Base-by-base conservation (phyloP, 1,140 invertebrate species). In the Zaprionus nigranus region DNA sequence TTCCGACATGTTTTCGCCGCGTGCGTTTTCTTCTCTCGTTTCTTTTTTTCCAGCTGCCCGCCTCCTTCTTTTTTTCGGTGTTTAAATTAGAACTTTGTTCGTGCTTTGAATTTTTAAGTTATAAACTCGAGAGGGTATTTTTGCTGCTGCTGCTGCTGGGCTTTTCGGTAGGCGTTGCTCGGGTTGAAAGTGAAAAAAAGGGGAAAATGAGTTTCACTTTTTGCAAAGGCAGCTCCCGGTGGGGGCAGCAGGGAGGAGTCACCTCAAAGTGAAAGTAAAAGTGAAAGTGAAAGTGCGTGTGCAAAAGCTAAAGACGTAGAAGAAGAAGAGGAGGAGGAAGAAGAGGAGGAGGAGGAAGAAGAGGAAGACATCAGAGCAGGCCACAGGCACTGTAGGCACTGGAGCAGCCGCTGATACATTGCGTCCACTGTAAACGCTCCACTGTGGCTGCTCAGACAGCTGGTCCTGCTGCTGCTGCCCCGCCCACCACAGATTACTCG, bases 91-190 rank as follows among this genome's bases (percentile, higher is more conserved):
- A 88, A 88, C 85, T 85, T 88, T 90, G 81, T 88, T 88, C 85
- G 85, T 88, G 85, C 85, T 88, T 90, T 88, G 85, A 88, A 88
- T 88, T 88, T 88, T 88, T 88, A 88, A 88, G 85, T 88, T 88
- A 90, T 88, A 88, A 88, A 88, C 85, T 88, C 85, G 90, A 84
- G 85, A 85, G 85, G 84, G 84, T 90, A 88, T 87, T 79, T 70
- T 71, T 26, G 17, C 64, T 57, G 20, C 26, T 7, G 22, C 7
- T 53, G 40, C 30, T 71, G 3, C 11, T 49, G 36, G 59, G 36
- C 26, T 26, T 43, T 71, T 46, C 17, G 17, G 64, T 26, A 56
- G 71, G 71, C 71, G 57, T 73, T 73, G 54, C 73, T 64, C 15
- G 68, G 56, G 43, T 59, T 63, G 40, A 78, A 85, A 82, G 68